Evolutionary conservation across 2,797 vertebrate genomes (phyloP).

Genomic region (Eptatretus atami): DNA sequence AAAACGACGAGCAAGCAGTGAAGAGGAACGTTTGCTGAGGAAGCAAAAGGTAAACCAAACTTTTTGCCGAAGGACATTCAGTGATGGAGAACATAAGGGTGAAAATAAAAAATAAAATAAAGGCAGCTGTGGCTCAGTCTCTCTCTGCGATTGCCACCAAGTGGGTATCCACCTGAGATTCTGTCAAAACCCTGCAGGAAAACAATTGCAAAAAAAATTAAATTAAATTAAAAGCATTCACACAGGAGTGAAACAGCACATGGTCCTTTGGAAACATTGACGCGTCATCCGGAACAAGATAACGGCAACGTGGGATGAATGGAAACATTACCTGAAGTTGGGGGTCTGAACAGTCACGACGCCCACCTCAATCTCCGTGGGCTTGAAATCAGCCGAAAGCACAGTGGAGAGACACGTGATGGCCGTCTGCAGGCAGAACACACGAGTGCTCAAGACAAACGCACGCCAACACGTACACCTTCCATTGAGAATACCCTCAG

Average conservation of each 20-base stretch:
- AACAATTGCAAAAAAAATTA: not conserved
- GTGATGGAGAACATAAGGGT: constrained; percentile 1
- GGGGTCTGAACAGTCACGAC: constrained; percentile 23
- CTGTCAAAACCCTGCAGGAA: constrained; percentile 16
- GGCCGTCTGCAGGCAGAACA: constrained; percentile 15
- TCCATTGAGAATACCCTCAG: no score
- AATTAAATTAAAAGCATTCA: no score
- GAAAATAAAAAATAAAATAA: constrained; percentile 8
- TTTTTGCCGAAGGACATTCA: constrained; percentile 5
- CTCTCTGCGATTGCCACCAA: constrained; percentile 24
- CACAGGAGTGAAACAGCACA: no score
- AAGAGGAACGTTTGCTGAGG: constrained; percentile 5
- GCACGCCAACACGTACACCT: no score
- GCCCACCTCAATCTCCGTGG: constrained; percentile 21
- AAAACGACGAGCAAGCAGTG: not conserved
- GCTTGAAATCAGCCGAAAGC: constrained; percentile 22
- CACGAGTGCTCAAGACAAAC: not conserved
- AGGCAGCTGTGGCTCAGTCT: constrained; percentile 16
- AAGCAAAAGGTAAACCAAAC: not conserved
- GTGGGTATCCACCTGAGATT: constrained; percentile 19
- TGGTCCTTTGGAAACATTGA: no score
- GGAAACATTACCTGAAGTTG: constrained; percentile 20
- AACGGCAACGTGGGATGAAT: not conserved
- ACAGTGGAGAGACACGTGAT: constrained; percentile 24
- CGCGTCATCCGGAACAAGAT: no score